phyloP scores from a whole-genome alignment of 2,888 invertebrate species.

The Lasioglossum figueresi region DNA sequence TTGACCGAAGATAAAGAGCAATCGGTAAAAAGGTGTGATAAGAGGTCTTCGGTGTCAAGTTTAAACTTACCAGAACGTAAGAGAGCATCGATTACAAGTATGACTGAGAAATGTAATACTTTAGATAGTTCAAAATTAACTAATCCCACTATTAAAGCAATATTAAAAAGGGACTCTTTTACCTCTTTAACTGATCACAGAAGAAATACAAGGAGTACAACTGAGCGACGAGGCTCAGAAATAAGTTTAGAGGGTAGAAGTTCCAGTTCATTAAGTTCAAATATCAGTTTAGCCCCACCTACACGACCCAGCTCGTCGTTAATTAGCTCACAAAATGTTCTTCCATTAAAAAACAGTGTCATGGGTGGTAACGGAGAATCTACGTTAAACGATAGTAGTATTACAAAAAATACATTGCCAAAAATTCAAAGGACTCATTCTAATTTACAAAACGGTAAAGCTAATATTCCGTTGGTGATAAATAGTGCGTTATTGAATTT shows the following conservation, averaged over 20 bases:
- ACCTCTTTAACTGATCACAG: constrained; percentile 75
- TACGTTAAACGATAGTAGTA: constrained; percentile 54
- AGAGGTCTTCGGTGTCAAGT: constrained; percentile 77
- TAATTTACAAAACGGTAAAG: constrained; percentile 76
- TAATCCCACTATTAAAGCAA: constrained; percentile 67
- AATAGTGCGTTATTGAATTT: constrained; percentile 80
- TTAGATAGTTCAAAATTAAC: constrained; percentile 72
- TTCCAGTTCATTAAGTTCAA: constrained; percentile 74
- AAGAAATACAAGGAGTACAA: constrained; percentile 45
- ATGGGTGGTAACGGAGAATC: constrained; percentile 65
- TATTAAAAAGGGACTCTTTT: constrained; percentile 75
- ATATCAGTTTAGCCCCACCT: constrained; percentile 71
- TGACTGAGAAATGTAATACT: constrained; percentile 77
- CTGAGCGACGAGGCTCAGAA: constrained; percentile 72
- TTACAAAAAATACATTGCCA: constrained; percentile 64
- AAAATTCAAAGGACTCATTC: constrained; percentile 76
- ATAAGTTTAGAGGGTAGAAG: constrained; percentile 75
- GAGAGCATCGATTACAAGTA: constrained; percentile 71
- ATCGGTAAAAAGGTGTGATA: constrained; percentile 62
- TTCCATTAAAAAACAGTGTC: constrained; percentile 68
- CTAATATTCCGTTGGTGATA: constrained; percentile 81
- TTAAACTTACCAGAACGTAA: constrained; percentile 76
- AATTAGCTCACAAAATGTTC: constrained; percentile 75
- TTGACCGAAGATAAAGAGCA: constrained; percentile 51
- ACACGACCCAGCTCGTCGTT: constrained; percentile 79